phyloP scores from a whole-genome alignment of 1,140 invertebrate species.

The Tyrophagus putrescentiae region DNA sequence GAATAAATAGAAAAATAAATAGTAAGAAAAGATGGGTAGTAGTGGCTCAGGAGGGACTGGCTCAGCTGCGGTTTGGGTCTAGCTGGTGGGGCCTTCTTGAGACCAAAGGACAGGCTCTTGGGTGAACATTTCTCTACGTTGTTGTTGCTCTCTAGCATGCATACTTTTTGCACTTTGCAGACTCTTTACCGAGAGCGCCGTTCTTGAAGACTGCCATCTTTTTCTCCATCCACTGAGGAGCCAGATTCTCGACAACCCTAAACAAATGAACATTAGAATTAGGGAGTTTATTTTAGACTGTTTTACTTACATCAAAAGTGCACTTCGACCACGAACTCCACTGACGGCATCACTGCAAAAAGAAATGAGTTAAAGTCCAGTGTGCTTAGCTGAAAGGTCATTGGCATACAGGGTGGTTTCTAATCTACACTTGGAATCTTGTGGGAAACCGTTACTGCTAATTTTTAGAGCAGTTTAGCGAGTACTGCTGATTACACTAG shows the following conservation, averaged over 20 bases:
- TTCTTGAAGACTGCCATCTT: slow-evolving; percentile 30
- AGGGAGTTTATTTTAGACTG: not conserved
- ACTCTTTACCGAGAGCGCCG: slow-evolving; percentile 26
- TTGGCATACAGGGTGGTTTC: not conserved
- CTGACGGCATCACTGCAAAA: slow-evolving; percentile 26
- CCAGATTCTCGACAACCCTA: slow-evolving; percentile 29
- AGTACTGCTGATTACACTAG: too few species aligned
- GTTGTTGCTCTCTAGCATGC: slow-evolving; percentile 24
- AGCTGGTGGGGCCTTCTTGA: too few species aligned
- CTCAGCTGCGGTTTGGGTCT: too few species aligned
- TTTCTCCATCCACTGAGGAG: slow-evolving; percentile 28
- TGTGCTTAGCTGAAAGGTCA: too few species aligned
- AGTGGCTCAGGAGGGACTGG: too few species aligned
- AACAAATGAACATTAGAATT: not conserved
- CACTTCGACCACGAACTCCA: slow-evolving; percentile 29
- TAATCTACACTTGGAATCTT: not conserved
- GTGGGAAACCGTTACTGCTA: too few species aligned
- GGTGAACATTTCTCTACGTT: not conserved
- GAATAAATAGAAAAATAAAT: slow-evolving; percentile 5
- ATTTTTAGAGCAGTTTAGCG: too few species aligned
- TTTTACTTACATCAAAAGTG: slow-evolving; percentile 28
- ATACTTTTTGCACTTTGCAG: slow-evolving; percentile 29
- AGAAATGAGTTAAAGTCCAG: too few species aligned
- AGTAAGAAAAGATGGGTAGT: too few species aligned
- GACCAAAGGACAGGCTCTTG: too few species aligned